Conservation (phyloP, 2,113 vertebrate species). For the Coreoperca whiteheadi region DNA sequence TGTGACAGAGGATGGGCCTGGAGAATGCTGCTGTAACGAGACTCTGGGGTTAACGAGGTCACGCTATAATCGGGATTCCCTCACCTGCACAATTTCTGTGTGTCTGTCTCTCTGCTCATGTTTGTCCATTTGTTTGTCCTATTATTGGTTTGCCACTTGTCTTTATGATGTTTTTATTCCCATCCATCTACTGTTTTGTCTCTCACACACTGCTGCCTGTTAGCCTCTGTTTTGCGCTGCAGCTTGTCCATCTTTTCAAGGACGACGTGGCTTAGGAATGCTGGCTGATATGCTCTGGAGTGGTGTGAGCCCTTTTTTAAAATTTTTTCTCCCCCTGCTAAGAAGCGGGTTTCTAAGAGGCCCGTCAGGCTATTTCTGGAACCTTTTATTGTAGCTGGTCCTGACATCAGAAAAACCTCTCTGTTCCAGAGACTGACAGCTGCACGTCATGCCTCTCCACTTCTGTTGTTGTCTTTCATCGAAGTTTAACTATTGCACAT, state of each 20-base stretch:
- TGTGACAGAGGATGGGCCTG: constrained; percentile 78
- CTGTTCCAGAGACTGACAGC: constrained; percentile 16
- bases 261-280: constrained; percentile 35
- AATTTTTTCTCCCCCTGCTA: neutral
- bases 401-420: constrained; percentile 21
- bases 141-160: neutral
- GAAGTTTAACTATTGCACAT: neutral
- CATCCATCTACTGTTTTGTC: neutral
- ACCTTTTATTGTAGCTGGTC: constrained; percentile 18
- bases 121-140: constrained; percentile 22
- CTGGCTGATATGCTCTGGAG: constrained; percentile 29
- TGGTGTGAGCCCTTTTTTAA: constrained; percentile 6
- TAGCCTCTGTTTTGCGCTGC: constrained; percentile 37
- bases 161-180: constrained; percentile 13
- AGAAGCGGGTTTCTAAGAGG: constrained; percentile 40
- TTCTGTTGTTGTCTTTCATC: neutral
- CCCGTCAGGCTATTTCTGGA: constrained; percentile 35
- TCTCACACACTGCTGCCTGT: constrained; percentile 17
- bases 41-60: constrained; percentile 75
- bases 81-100: constrained; percentile 49
- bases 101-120: constrained; percentile 4
- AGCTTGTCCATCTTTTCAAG: constrained; percentile 57
- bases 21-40: constrained; percentile 74
- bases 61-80: constrained; percentile 57
- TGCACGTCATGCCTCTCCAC: neutral